A percentile compares a stretch with the other conserved stretches of the same genome.
Conservation (phyloP, 2,113 vertebrate species). For the Apaloderma vittatum region DNA sequence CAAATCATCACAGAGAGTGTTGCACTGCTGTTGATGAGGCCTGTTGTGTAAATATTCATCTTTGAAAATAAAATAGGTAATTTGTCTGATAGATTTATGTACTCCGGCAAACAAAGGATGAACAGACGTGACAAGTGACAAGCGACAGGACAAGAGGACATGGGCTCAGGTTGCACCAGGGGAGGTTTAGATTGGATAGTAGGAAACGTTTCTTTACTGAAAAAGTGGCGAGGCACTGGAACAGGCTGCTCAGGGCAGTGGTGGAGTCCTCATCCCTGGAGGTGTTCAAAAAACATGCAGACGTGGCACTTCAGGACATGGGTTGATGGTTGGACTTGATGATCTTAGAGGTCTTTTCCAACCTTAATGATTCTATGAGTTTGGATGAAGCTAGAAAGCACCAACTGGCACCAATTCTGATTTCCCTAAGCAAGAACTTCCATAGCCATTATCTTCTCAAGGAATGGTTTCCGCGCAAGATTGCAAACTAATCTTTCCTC, state of each 20-base stretch:
- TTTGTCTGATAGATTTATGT: not conserved
- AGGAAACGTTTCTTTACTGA: no score
- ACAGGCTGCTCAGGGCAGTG: no score
- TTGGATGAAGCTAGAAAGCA: not conserved
- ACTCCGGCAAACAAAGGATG: not conserved
- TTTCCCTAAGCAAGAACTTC: not conserved
- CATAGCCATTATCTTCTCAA: not conserved
- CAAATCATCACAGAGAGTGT: not conserved
- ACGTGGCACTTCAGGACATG: no score
- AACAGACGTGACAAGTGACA: not conserved
- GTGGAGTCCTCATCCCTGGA: no score
- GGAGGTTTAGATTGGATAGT: no score
- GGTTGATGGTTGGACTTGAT: no score
- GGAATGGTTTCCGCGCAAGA: accelerated
- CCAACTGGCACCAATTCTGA: not conserved
- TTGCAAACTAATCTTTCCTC: not conserved
- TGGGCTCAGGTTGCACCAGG: no score
- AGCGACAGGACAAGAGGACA: no score
- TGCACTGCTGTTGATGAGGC: not conserved
- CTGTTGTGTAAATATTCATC: not conserved
- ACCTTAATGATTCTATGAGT: not conserved
- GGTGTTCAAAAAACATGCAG: no score
- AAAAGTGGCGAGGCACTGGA: no score
- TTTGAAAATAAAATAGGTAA: not conserved
- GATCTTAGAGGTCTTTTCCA: no score